A percentile compares a stretch with the other conserved stretches of the same genome.
phyloP scores from a whole-genome alignment of 2,113 vertebrate genomes.

The Pterocles orientalis region DNA sequence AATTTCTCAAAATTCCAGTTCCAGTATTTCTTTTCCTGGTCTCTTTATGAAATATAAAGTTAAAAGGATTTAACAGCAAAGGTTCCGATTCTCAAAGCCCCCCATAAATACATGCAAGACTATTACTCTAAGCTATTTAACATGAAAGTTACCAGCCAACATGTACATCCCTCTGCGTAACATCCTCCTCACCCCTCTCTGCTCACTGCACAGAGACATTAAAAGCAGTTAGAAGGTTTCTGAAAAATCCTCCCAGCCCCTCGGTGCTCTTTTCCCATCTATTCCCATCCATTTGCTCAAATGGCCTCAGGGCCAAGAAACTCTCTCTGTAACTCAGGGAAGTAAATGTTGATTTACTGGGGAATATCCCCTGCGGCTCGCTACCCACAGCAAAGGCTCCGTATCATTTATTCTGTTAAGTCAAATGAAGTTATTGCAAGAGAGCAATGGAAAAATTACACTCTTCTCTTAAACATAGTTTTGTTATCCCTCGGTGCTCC shows the following conservation, averaged over 20 bases:
- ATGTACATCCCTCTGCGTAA: not conserved
- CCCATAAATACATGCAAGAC: not conserved
- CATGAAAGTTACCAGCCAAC: not conserved
- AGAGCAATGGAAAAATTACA: not conserved
- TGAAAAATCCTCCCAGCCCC: not conserved
- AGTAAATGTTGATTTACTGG: not conserved
- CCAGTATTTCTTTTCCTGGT: not conserved
- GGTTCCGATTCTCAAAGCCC: not conserved
- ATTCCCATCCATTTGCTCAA: not conserved
- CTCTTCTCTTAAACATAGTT: fast-evolving
- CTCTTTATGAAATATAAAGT: not conserved
- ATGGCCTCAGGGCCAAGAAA: not conserved
- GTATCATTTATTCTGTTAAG: not conserved
- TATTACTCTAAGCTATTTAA: not conserved
- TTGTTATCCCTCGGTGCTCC: not conserved
- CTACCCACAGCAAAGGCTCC: not conserved
- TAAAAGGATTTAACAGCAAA: not conserved
- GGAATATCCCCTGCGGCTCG: not conserved
- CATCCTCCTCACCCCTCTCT: not conserved
- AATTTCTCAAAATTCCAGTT: not conserved
- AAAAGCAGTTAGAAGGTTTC: not conserved
- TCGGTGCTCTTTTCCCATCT: not conserved
- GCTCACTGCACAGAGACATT: not conserved
- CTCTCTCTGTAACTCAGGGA: not conserved
- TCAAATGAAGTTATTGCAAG: not conserved